These are phyloP conservation scores for Ceyx margarethae DNA, from an alignment of 2,113 vertebrate species.

Conservation along the genomic window DNA sequence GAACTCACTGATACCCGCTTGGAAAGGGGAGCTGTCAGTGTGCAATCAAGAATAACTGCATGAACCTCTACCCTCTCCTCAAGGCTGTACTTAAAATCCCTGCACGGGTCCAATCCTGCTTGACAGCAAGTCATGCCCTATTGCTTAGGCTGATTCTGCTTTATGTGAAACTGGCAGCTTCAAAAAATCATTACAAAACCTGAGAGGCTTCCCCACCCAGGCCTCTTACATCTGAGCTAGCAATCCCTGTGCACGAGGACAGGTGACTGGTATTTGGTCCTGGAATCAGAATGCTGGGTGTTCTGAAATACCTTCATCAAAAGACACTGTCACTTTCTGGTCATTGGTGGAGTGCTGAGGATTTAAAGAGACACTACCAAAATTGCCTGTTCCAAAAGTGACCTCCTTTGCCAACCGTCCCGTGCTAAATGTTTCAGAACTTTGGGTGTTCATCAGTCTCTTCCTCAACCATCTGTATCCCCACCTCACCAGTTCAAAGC, in stretches of 20 bases:
- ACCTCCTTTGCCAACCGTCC: not conserved
- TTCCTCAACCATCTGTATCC: not conserved
- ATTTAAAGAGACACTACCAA: not conserved
- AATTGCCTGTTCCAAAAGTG: not conserved
- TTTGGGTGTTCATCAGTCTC: not conserved
- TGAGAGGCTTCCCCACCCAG: not conserved
- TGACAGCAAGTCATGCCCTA: not conserved
- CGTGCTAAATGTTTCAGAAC: not conserved
- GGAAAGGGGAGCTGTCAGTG: not conserved
- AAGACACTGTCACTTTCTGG: not conserved
- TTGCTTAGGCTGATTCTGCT: not conserved
- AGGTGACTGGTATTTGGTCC: constrained; percentile 32
- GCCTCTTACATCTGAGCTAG: not conserved
- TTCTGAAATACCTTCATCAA: not conserved
- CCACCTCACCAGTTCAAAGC: not conserved
- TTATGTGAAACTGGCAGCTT: not conserved
- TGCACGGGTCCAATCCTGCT: not conserved
- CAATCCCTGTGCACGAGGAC: not conserved
- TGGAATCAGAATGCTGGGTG: not conserved
- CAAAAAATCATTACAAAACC: not conserved
- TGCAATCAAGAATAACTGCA: constrained; percentile 36
- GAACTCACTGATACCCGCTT: not conserved
- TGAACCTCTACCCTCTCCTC: not conserved
- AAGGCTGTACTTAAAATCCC: not conserved
- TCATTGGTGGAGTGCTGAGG: not conserved